Conservation (phyloP, 2,888 invertebrate genomes). For the Apomyelois bistriatella region DNA sequence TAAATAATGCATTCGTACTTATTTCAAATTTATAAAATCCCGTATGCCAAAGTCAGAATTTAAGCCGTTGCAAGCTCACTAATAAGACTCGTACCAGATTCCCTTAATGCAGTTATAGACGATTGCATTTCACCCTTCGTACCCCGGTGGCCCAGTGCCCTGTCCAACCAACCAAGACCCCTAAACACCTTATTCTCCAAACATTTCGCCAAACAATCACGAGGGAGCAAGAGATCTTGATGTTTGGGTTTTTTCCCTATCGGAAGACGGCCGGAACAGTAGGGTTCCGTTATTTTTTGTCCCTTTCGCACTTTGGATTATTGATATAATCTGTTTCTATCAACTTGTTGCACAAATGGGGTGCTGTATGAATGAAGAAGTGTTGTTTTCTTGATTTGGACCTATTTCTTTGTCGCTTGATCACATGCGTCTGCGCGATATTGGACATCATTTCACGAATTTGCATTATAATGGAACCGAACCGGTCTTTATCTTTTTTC, state of each 20-base stretch:
- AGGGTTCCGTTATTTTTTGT: constrained; percentile 47
- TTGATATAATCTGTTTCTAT: constrained; percentile 32
- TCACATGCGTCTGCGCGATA: constrained; percentile 35
- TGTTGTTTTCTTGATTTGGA: constrained; percentile 43
- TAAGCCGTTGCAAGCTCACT: background rate
- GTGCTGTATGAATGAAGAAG: constrained; percentile 43
- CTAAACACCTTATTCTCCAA: constrained; percentile 24
- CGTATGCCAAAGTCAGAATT: background rate
- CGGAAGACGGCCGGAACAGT: constrained; percentile 61
- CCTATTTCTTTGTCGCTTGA: constrained; percentile 40
- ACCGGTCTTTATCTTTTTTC: background rate
- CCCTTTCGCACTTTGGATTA: constrained; percentile 32
- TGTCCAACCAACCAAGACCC: constrained; percentile 34
- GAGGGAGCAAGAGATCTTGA: constrained; percentile 45
- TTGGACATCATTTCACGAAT: constrained; percentile 18
- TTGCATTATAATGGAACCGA: constrained; percentile 16
- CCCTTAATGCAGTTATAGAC: constrained; percentile 2
- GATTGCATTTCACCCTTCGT: constrained; percentile 34
- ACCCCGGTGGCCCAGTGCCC: constrained; percentile 61
- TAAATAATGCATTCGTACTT: too few relatives aligned
- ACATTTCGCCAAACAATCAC: constrained; percentile 22
- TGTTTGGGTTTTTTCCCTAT: constrained; percentile 40
- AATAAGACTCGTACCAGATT: constrained; percentile 1
- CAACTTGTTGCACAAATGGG: constrained; percentile 50
- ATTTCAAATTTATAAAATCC: background rate